Base-by-base conservation (phyloP, 2,888 invertebrate species). In the Corythucha ciliata region DNA sequence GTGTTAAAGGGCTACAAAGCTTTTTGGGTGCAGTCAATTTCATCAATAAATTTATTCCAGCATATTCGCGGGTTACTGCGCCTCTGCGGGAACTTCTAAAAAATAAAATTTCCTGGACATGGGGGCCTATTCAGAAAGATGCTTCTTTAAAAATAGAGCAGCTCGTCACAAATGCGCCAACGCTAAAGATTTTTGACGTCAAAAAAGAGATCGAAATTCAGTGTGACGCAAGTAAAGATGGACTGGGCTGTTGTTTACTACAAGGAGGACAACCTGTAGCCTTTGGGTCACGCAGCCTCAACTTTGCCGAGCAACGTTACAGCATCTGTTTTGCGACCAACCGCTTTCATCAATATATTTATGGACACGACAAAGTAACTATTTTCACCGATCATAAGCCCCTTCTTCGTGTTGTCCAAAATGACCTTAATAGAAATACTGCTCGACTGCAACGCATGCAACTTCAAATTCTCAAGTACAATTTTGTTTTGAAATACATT, bases 231-330 rank as follows among this genome's bases (percentile, higher is more conserved):
- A 52, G 52, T 20, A 7, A 50, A 7, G 8, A 50, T 34, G 57
- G 56, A 2, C 34, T 55, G 12, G 57, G 55, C 7, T 24, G 52
- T 18, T 57, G 53, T 39, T 20, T 57, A 5, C 26, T 53, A 6
- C 57, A 59, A 48, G 41, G 53, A 14, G 49, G 50, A 1, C 48
- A 52, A 26, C 52, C 57, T 2, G 47, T 58, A 16, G 44, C 39
- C 25, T 60, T 41, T 47, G 48, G 51, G 1, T 58, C 53, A 1
- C 10, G 56, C 7, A 44, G 51, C 6, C 24, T 59, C 12, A 53
- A 27, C 6, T 26, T 33, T 4, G 53, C 58, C 6, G 58, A 59
- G 44, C 10, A 25, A 5, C 36, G 18, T 8, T 57, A 52, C 44
- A 32, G 52, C n/a, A 5, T 41, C 8, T 48, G 48, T 41, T 40